A percentile compares a stretch with the other conserved stretches of the same genome.
phyloP scores from a whole-genome alignment of 2,113 vertebrate species.

The Arizona elegans region DNA sequence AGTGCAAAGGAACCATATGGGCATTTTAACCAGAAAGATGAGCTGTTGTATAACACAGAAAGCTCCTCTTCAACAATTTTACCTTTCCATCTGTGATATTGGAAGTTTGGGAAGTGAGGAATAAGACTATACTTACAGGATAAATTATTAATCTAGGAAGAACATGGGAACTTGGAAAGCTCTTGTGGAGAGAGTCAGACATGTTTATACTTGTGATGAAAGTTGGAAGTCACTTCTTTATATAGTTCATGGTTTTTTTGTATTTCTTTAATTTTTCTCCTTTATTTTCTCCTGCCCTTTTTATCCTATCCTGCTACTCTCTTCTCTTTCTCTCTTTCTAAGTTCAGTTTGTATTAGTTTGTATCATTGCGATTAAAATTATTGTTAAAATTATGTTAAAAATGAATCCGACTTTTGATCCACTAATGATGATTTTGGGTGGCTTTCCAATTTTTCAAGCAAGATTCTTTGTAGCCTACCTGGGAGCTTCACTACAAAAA shows the following conservation, averaged over 20 bases:
- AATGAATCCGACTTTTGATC: neutral
- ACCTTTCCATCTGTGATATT: neutral
- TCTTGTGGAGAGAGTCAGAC: neutral
- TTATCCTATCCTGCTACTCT: neutral
- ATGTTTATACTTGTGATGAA: neutral
- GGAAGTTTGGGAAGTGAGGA: neutral
- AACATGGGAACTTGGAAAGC: neutral
- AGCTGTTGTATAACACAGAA: neutral
- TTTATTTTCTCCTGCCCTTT: neutral
- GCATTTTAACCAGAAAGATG: neutral
- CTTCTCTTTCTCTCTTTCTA: neutral
- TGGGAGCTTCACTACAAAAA: neutral
- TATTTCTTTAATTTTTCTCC: neutral
- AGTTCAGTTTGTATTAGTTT: neutral
- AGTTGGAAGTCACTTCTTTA: neutral
- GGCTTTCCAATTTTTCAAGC: neutral
- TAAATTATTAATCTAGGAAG: neutral
- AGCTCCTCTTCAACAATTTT: neutral
- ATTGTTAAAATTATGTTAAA: neutral
- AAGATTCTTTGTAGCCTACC: neutral
- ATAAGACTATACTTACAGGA: neutral
- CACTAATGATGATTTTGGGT: neutral
- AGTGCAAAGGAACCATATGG: neutral
- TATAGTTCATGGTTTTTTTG: neutral
- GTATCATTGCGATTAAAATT: neutral